Conservation (phyloP, 2,113 vertebrate genomes). For the Gambusia holbrooki region DNA sequence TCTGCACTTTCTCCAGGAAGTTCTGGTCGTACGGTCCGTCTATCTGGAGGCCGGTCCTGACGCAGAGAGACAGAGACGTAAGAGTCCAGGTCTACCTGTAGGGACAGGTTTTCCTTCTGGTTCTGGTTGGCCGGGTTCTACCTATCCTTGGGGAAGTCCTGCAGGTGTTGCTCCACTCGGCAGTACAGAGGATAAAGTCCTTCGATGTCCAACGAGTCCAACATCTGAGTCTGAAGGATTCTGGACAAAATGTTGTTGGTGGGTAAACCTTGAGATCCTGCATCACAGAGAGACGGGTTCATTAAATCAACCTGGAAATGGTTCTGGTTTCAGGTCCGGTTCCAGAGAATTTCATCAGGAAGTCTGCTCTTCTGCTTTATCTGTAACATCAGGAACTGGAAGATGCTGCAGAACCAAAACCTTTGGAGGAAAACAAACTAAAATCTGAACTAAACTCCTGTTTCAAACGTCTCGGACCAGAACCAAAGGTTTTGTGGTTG, state of each 20-base stretch:
- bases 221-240: constrained; percentile 94
- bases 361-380: no score
- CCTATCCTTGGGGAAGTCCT: constrained; percentile 94
- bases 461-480: not conserved
- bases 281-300: not conserved
- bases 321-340: not conserved
- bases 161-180: constrained; percentile 89
- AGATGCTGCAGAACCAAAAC: not conserved
- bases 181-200: constrained; percentile 92
- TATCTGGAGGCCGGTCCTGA: constrained; percentile 87
- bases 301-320: not conserved
- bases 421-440: not conserved
- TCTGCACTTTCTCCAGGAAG: constrained; percentile 91
- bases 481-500: no score
- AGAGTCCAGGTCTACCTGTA: not conserved
- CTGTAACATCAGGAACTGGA: no score
- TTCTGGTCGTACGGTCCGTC: constrained; percentile 92
- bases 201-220: constrained; percentile 95
- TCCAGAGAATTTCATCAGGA: no score
- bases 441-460: not conserved
- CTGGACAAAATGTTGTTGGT: constrained; percentile 89
- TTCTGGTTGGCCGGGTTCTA: constrained; percentile 27
- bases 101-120: not conserved
- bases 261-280: constrained; percentile 85
- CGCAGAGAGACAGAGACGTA: not conserved